Evolutionary conservation across 1,140 invertebrate species (phyloP), one percentile per base, ranked within the genome.

Genomic region (Sinonovacula constricta): DNA sequence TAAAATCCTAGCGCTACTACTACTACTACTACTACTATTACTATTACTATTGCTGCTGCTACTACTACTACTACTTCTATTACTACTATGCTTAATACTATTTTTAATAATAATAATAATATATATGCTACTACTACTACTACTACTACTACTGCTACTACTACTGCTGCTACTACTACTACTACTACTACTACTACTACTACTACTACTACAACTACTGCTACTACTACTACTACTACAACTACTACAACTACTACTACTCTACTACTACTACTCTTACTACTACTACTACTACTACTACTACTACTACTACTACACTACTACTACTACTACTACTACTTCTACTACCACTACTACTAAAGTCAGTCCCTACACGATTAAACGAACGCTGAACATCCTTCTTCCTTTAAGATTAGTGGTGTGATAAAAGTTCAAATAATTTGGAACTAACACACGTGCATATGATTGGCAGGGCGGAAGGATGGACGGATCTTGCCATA

Each of bases 1-100:
- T n/a, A n/a, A n/a, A n/a, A n/a, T n/a, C n/a, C 56, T 24, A 59
- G 15, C 26, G 24, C 56, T 14, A 14, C 12, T 14, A 24, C 56
- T 59, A 59, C 24, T 59, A 24, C 56, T 59, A 59, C 56, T 59
- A 59, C 24, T 59, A 24, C 12, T 59, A 59, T 10, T 59, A 59
- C 24, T 59, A 14, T 24, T 59, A 14, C 56, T 59, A 59, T 10
- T 59, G 26, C 24, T 59, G 24, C 56, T 59, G 24, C 24, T 59
- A 59, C 56, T 14, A 59, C 12, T 59, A 59, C 24, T 59, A 24
- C 56, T 24, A 59, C 56, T 14, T 18, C 56, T 59, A 24, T 24
- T 59, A 59, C 56, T 59, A 59, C 56, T 59, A 59, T 26, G 15
- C 15, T 24, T 59, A 59, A 12, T 24, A 59, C 56, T 59, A 59